Percentiles rank a stretch among this genome's conserved stretches.
Conservation (phyloP, 2,113 vertebrate species). For the Hippocampus comes region DNA sequence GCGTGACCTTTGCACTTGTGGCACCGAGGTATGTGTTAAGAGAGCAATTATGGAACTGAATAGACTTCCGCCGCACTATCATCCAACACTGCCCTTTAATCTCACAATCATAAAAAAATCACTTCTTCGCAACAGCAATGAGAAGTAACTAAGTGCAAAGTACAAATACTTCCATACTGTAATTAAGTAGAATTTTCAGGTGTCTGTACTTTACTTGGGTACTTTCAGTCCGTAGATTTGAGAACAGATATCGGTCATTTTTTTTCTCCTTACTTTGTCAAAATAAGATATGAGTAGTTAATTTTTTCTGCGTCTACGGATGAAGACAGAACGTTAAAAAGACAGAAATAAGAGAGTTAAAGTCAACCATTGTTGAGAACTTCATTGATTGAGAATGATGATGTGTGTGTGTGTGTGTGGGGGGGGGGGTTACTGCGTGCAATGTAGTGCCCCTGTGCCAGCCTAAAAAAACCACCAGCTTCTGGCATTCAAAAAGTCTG, state of each 20-base stretch:
- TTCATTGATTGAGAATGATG: too few species aligned
- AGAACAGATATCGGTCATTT: background rate
- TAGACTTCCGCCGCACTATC: conserved; percentile 46
- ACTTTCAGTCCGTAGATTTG: background rate
- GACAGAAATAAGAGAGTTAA: background rate
- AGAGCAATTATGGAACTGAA: conserved; percentile 39
- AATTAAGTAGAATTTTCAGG: background rate
- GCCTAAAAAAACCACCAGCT: too few species aligned
- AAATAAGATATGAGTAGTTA: background rate
- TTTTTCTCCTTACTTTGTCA: background rate
- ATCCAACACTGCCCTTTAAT: conserved; percentile 53
- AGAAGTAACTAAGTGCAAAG: background rate
- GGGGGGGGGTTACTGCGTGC: too few species aligned
- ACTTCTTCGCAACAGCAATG: conserved; percentile 27
- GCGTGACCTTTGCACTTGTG: conserved; percentile 67
- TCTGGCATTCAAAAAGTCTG: background rate
- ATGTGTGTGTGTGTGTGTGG: too few species aligned
- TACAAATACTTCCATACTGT: background rate
- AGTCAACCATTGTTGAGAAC: background rate
- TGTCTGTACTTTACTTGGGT: background rate
- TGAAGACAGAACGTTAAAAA: background rate
- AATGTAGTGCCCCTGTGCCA: background rate
- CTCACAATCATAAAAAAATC: conserved; percentile 62
- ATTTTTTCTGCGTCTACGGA: background rate
- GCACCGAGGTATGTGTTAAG: conserved; percentile 45